Evolutionary conservation across 2,888 invertebrate genomes (phyloP).

Genomic region (Caenorhabditis auriculariae): DNA sequence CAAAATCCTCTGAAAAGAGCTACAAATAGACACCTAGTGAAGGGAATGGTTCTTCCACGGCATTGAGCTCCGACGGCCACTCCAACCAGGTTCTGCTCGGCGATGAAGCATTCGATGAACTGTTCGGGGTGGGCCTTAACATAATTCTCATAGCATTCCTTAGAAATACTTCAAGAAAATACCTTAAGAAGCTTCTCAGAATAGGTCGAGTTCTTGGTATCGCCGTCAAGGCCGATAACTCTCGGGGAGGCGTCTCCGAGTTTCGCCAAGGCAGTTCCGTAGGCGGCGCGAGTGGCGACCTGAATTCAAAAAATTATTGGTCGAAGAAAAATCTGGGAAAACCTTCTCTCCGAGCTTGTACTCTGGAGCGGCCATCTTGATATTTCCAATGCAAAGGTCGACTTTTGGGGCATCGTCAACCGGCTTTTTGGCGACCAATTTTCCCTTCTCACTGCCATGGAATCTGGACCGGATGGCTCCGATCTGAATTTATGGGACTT

Average conservation of each 20-base stretch:
- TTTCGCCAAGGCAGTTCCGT: conserved; percentile 90
- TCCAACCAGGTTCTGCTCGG: conserved; percentile 79
- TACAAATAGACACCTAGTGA: too few species aligned
- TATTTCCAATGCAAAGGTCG: conserved; percentile 36
- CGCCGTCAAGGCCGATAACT: conserved; percentile 89
- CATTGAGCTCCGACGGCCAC: conserved; percentile 93
- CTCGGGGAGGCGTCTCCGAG: conserved; percentile 74
- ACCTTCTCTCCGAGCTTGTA: conserved; percentile 73
- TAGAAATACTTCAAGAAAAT: not conserved
- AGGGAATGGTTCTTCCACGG: conserved; percentile 86
- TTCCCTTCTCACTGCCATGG: conserved; percentile 69
- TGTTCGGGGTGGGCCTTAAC: conserved; percentile 69
- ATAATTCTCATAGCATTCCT: not conserved
- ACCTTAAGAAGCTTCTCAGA: conserved; percentile 84
- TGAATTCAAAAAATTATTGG: conserved; percentile 39
- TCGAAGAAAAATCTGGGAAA: not conserved
- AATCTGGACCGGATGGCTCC: conserved; percentile 66
- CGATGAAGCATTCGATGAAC: conserved; percentile 96
- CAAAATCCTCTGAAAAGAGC: too few species aligned
- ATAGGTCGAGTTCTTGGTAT: conserved; percentile 98
- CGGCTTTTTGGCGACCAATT: conserved; percentile 50
- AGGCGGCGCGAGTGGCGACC: conserved; percentile 88
- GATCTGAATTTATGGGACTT: conserved; percentile 26
- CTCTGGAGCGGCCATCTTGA: conserved; percentile 72
- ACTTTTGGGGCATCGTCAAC: conserved; percentile 51